Conservation (phyloP, 2,113 vertebrate species). For the Conger conger region DNA sequence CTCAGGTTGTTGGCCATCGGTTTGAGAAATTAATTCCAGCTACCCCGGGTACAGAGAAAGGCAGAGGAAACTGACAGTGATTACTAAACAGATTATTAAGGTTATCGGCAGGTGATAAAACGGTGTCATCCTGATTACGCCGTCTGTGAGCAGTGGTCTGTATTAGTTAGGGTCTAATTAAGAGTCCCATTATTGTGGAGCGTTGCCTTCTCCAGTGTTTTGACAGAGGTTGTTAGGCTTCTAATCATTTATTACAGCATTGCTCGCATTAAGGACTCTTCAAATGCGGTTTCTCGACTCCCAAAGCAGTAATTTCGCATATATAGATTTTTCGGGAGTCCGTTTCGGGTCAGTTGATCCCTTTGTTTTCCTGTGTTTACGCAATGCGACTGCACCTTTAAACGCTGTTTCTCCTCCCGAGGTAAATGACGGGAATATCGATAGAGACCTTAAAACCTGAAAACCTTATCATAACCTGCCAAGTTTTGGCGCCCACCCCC, state of each 20-base stretch:
- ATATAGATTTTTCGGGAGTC: background rate
- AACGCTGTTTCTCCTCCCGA: slow-evolving; percentile 15
- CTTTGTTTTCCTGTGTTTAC: slow-evolving; percentile 36
- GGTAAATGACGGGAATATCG: slow-evolving; percentile 33
- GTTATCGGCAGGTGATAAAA: slow-evolving; percentile 36
- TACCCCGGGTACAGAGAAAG: background rate
- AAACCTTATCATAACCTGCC: slow-evolving; percentile 34
- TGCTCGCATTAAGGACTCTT: background rate
- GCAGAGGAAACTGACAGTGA: background rate
- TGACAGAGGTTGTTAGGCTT: slow-evolving; percentile 43
- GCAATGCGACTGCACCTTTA: slow-evolving; percentile 25
- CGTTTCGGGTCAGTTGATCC: background rate
- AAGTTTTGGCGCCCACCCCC: background rate
- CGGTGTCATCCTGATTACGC: slow-evolving; percentile 39
- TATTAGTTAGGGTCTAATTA: slow-evolving; percentile 43
- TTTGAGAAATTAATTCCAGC: background rate
- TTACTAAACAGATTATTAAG: slow-evolving; percentile 21
- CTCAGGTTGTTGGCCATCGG: background rate
- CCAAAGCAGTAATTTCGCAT: background rate
- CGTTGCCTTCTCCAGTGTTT: slow-evolving; percentile 37
- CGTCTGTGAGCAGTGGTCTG: slow-evolving; percentile 33
- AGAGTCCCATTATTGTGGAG: slow-evolving; percentile 26
- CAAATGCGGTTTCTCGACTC: slow-evolving; percentile 12
- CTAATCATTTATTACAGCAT: slow-evolving; percentile 29
- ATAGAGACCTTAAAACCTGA: slow-evolving; percentile 27